Evolutionary conservation across 1,140 invertebrate genomes (phyloP).

Genomic region (Xylocopa sonorina): DNA sequence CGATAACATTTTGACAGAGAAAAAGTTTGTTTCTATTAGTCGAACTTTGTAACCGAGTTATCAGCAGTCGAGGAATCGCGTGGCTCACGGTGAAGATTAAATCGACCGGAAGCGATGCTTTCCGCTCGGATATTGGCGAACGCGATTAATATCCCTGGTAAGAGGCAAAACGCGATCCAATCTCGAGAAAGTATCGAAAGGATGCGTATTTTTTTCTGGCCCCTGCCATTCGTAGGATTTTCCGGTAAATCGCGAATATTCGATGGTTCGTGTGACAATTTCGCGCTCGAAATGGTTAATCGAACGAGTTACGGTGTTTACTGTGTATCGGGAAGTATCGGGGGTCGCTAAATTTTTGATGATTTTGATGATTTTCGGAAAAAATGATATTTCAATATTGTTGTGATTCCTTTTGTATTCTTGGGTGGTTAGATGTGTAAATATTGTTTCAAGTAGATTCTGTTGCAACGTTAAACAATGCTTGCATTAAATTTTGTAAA

Average conservation of each 20-base stretch:
- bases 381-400: too few species aligned
- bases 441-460: too few species aligned
- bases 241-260: not conserved
- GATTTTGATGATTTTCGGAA: too few species aligned
- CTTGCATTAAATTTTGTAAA: too few species aligned
- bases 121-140: conserved; percentile 52
- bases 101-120: conserved; percentile 40
- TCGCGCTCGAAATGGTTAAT: not conserved
- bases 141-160: conserved; percentile 48
- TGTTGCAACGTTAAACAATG: too few species aligned
- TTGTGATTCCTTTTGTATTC: too few species aligned
- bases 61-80: conserved; percentile 20
- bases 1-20: not conserved
- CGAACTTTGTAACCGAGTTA: conserved; percentile 49
- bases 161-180: not conserved
- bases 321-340: not conserved
- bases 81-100: conserved; percentile 56
- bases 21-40: conserved; percentile 40
- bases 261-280: not conserved
- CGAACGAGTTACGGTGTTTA: not conserved
- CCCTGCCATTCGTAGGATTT: not conserved
- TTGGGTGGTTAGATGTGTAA: too few species aligned
- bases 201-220: not conserved
- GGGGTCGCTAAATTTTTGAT: not conserved
- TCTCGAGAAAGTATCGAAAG: not conserved